phyloP scores from a whole-genome alignment of 2,113 vertebrate genomes.

The Nansenia antarctica region DNA sequence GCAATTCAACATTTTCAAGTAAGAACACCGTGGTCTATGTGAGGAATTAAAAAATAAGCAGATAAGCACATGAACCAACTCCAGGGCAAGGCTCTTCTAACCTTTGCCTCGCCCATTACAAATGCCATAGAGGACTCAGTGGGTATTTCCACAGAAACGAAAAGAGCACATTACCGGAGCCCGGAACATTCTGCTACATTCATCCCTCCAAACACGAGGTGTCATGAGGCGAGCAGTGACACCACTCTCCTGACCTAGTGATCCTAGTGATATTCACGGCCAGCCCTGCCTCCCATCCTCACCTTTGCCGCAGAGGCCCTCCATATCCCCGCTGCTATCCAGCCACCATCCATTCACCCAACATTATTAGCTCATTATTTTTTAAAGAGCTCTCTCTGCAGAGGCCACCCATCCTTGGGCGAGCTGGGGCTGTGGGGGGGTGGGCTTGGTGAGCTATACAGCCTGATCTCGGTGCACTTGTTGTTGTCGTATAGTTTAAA shows the following conservation, averaged over 20 bases:
- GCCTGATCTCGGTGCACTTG: constrained; percentile 15
- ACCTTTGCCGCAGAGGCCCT: constrained; percentile 12
- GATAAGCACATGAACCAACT: constrained; percentile 18
- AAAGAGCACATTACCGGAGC: constrained; percentile 48
- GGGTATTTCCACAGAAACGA: constrained; percentile 43
- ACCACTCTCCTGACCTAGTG: constrained; percentile 65
- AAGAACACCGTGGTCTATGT: neutral
- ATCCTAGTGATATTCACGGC: constrained; percentile 67
- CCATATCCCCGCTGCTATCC: neutral
- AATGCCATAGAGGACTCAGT: constrained; percentile 42
- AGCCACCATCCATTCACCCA: constrained; percentile 1
- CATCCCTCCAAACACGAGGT: constrained; percentile 56
- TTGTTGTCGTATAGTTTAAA: constrained; percentile 32
- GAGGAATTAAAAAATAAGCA: neutral
- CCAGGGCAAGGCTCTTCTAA: neutral
- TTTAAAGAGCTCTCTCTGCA: constrained; percentile 43
- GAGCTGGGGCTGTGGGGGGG: neutral
- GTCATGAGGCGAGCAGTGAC: constrained; percentile 54
- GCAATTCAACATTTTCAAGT: neutral
- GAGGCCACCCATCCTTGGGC: constrained; percentile 15
- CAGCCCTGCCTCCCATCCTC: constrained; percentile 46
- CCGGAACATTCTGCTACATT: constrained; percentile 60
- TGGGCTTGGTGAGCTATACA: neutral
- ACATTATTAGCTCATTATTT: constrained; percentile 43
- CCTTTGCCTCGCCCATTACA: constrained; percentile 6